Percentiles rank a stretch among this genome's conserved stretches.
Conservation (phyloP, 2,113 vertebrate species). For the Mixornis gularis region DNA sequence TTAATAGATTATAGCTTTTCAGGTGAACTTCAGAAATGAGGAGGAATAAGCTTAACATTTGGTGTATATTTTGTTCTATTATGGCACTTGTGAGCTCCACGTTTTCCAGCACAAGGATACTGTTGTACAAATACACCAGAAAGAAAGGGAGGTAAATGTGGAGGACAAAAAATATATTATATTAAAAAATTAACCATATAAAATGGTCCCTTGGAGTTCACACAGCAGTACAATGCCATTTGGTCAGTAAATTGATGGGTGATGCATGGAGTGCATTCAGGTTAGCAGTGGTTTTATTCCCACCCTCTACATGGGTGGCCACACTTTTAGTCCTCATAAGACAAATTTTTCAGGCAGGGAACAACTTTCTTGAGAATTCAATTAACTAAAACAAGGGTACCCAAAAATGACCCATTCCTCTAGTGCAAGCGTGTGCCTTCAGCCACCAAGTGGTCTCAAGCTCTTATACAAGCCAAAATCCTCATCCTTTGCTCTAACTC, state of each 20-base stretch:
- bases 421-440: background rate
- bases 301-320: background rate
- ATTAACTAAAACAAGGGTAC: background rate
- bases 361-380: background rate
- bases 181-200: background rate
- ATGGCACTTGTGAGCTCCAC: background rate
- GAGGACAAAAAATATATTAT: background rate
- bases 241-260: background rate
- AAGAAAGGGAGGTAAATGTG: background rate
- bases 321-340: background rate
- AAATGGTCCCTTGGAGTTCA: background rate
- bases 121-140: background rate
- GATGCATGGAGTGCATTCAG: background rate
- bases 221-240: background rate
- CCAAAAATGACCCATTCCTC: background rate
- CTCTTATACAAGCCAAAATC: background rate
- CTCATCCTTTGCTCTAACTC: background rate
- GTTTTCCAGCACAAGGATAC: background rate
- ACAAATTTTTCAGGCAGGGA: background rate
- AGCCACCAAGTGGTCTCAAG: accelerated
- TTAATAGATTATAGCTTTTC: background rate
- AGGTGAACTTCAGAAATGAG: background rate
- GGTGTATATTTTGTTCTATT: background rate
- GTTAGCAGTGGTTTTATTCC: background rate
- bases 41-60: background rate